phyloP scores from a whole-genome alignment of 2,888 invertebrate species.

The Blastobasis lacticolella region DNA sequence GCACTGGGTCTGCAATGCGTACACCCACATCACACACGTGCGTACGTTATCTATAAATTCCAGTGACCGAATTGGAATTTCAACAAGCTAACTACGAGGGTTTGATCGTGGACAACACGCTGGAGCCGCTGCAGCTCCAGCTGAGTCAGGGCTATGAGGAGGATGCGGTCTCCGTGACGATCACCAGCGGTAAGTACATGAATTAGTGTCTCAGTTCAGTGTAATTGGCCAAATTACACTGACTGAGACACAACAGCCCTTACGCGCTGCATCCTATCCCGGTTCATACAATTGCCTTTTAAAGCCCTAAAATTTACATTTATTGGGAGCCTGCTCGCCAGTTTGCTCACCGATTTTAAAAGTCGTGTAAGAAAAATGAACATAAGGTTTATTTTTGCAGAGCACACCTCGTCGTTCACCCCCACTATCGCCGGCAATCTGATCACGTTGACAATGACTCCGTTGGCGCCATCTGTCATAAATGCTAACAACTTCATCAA shows the following conservation, averaged over 20 bases:
- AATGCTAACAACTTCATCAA: conserved; percentile 35
- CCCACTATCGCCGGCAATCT: conserved; percentile 23
- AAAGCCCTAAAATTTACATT: too few species aligned
- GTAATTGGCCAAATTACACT: too few species aligned
- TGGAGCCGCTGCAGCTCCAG: conserved; percentile 26
- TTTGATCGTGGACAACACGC: conserved; percentile 31
- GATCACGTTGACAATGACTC: conserved; percentile 34
- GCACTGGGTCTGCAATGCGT: too few species aligned
- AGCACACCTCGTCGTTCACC: conserved; percentile 29
- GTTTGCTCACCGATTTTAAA: too few species aligned
- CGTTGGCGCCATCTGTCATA: conserved; percentile 29
- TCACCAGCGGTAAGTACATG: conserved; percentile 28
- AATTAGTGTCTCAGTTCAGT: too few species aligned
- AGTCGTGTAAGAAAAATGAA: too few species aligned
- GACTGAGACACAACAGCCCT: too few species aligned
- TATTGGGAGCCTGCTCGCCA: too few species aligned
- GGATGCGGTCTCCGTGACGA: conserved; percentile 19
- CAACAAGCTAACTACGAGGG: conserved; percentile 38
- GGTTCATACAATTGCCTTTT: too few species aligned
- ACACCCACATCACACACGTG: too few species aligned
- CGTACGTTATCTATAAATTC: conserved; percentile 16
- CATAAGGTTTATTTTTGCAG: conserved; percentile 25
- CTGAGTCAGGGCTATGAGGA: conserved; percentile 37
- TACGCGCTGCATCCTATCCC: too few species aligned
- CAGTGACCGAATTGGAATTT: conserved; percentile 37